Base-by-base conservation (phyloP, 2,888 invertebrate species). In the Machimus rusticus region DNA sequence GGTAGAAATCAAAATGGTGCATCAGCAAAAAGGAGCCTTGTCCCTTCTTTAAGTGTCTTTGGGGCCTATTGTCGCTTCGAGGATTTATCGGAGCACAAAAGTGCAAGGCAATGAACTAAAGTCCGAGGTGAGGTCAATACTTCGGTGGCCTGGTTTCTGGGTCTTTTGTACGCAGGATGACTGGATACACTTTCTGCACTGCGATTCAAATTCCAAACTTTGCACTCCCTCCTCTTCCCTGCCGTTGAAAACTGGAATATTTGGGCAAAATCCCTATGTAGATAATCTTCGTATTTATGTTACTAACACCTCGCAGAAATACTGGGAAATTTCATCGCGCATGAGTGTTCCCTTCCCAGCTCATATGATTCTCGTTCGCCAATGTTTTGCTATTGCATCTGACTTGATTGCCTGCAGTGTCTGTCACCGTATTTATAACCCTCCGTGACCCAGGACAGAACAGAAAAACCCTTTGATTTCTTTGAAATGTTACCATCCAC, bases 91-190 rank as follows among this genome's bases (percentile, higher is more conserved):
- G 74, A 74, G 85, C 74, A 39, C 23, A 37, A 74, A 31, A 74
- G 19, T 46, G 74, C 28, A 85, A 74, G 85, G 74, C 85, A 85
- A 85, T 85, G 85, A 85, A 74, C 74, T 85, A 28, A 43, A 82
- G 51, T 19, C 74, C 23, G 46, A 28, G 37, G 39, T 74, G 85
- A 85, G 85, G 85, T 85, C 85, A 85, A 85, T 74, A 85, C 34
- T 85, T 85, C 74, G 31, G 9, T 85, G 85, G 74, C 85, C 85
- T 85, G 37, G 74, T 74, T 85, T 85, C 23, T 8, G 5, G 37
- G 74, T 19, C 74, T 51, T 85, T 85, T 85, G 14, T 85, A 85
- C 85, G 85, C 85, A 85, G 85, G 74, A 74, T 74, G 51, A 85
- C 43, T 85, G 57, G 82, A 37, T 84, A 66, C 66, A 34, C 82